Percentiles rank a stretch among this genome's conserved stretches.
Conservation (phyloP, 2,797 vertebrate species). For the Sphenopsis melanotis region DNA sequence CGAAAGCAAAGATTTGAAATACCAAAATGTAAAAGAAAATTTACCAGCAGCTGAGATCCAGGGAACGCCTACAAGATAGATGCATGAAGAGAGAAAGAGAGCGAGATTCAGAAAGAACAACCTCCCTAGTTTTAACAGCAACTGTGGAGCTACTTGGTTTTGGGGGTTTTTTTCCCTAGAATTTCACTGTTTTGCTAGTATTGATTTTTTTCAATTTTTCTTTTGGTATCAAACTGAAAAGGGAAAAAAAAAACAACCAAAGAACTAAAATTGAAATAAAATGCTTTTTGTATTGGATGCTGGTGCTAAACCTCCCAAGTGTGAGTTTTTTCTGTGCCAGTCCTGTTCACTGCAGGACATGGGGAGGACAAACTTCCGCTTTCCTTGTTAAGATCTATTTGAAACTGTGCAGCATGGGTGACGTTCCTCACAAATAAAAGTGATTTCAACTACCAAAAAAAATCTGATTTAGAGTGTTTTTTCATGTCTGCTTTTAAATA, state of each 20-base stretch:
- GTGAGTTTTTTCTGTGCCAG: conserved; percentile 70
- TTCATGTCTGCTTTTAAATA: background rate
- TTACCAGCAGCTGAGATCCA: conserved; percentile 52
- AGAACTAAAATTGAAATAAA: conserved; percentile 70
- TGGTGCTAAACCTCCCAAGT: conserved; percentile 78
- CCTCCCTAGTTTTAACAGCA: conserved; percentile 67
- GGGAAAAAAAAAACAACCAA: conserved; percentile 59
- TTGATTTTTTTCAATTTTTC: conserved; percentile 11
- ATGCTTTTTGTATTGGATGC: conserved; percentile 71
- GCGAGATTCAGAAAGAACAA: conserved; percentile 17
- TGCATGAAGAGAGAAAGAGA: conserved; percentile 33
- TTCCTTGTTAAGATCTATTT: conserved; percentile 68
- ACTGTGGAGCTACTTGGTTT: conserved; percentile 37
- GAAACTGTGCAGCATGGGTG: conserved; percentile 69
- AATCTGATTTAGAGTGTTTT: background rate
- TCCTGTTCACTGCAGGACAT: conserved; percentile 66
- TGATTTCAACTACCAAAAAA: conserved; percentile 60
- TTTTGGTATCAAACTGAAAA: conserved; percentile 66
- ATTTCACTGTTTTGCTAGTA: conserved; percentile 71
- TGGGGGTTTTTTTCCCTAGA: conserved; percentile 31
- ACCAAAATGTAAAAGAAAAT: conserved; percentile 24
- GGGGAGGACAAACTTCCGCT: conserved; percentile 69
- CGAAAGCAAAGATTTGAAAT: conserved; percentile 40
- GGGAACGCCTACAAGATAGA: conserved; percentile 56
- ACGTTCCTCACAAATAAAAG: conserved; percentile 75